These are phyloP conservation scores for Drosophila pegasa DNA, from an alignment of 2,888 invertebrate genomes.

Conservation along the genomic window DNA sequence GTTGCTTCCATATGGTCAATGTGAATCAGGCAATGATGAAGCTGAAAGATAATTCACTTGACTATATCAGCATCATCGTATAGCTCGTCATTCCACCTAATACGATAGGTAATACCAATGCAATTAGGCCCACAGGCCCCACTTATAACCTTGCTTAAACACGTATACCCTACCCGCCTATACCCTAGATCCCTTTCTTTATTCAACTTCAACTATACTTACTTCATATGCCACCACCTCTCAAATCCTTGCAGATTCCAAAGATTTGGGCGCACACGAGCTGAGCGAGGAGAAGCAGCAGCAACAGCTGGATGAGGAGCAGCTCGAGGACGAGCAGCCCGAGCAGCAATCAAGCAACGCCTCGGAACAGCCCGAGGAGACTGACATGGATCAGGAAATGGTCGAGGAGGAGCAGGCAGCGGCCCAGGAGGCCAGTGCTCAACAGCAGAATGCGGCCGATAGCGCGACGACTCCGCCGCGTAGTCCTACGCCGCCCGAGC, in stretches of 20 bases:
- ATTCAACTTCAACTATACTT: not conserved
- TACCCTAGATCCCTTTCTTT: too few relatives aligned
- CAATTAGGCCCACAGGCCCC: too few relatives aligned
- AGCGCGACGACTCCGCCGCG: constrained; percentile 49
- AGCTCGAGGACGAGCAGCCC: constrained; percentile 46
- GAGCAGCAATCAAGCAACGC: constrained; percentile 39
- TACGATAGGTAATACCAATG: too few relatives aligned
- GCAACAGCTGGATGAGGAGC: constrained; percentile 51
- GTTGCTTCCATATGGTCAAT: too few relatives aligned
- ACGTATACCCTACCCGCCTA: too few relatives aligned
- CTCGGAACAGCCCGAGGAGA: constrained; percentile 50
- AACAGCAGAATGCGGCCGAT: constrained; percentile 24
- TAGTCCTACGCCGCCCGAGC: constrained; percentile 48
- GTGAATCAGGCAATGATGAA: too few relatives aligned
- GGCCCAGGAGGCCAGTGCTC: constrained; percentile 25
- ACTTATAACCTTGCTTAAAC: not conserved
- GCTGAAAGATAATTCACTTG: too few relatives aligned
- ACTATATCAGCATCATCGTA: too few relatives aligned
- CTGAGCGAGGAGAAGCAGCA: constrained; percentile 72
- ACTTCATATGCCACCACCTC: not conserved
- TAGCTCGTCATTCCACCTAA: too few relatives aligned
- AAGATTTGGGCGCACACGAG: constrained; percentile 82
- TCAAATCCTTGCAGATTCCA: constrained; percentile 79
- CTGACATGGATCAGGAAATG: constrained; percentile 59
- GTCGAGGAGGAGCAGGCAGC: constrained; percentile 22